These are phyloP conservation scores for Lates calcarifer DNA, from an alignment of 2,113 vertebrate species.

Conservation along the genomic window DNA sequence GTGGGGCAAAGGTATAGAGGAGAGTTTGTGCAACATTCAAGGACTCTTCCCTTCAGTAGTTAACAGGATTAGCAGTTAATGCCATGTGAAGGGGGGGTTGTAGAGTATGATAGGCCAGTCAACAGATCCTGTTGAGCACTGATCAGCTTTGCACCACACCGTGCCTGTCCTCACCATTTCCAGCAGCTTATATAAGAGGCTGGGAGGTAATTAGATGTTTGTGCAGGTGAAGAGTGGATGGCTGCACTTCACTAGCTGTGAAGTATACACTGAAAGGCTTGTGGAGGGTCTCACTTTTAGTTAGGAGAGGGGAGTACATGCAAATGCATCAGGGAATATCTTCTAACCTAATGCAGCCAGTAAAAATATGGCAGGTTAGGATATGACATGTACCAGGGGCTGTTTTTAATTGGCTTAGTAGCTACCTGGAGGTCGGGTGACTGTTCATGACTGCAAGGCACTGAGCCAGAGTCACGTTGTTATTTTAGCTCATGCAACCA, in stretches of 20 bases:
- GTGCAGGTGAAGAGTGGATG: slow-evolving; percentile 31
- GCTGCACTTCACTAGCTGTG: background rate
- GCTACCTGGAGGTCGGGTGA: slow-evolving; percentile 26
- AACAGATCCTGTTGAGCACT: slow-evolving; percentile 57
- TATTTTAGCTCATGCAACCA: background rate
- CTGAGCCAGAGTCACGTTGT: slow-evolving; percentile 50
- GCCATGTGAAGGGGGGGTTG: slow-evolving; percentile 47
- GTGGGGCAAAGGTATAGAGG: slow-evolving; percentile 38
- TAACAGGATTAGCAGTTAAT: slow-evolving; percentile 73
- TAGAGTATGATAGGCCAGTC: slow-evolving; percentile 59
- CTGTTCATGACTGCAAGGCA: background rate
- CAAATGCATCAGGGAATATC: background rate
- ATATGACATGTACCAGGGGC: slow-evolving; percentile 3
- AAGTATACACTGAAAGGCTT: background rate
- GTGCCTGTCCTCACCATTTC: slow-evolving; percentile 37
- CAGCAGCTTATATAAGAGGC: slow-evolving; percentile 54
- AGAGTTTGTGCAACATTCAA: slow-evolving; percentile 46
- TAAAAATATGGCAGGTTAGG: background rate
- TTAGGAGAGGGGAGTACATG: background rate
- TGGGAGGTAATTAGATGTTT: slow-evolving; percentile 24
- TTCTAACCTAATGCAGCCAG: too few species aligned
- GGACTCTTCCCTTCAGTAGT: slow-evolving; percentile 72
- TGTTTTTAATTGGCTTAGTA: slow-evolving; percentile 45
- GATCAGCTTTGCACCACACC: slow-evolving; percentile 68
- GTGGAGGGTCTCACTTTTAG: background rate